Base-by-base conservation (phyloP, 2,888 invertebrate genomes). In the Protodeltote pygarga region DNA sequence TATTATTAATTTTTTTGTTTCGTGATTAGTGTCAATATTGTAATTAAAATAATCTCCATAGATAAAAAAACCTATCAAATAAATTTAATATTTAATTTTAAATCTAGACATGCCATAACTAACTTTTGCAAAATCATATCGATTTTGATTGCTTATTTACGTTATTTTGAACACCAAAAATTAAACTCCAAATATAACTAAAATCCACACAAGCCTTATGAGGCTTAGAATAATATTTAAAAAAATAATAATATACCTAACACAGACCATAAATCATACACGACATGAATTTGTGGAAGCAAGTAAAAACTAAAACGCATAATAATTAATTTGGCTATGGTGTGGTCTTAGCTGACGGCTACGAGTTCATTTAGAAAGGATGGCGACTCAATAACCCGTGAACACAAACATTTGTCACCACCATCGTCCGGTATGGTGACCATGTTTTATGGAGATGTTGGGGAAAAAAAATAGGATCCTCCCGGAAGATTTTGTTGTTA, bases 331-430 rank as follows among this genome's bases (percentile, higher is more conserved):
- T 73, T 71, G 55, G 79, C 72, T 72, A 83, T 81, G 80, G 87
- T 85, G 85, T 87, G 87, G 88, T 87, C 86, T 73, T 63, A 71
- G 63, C 48, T 67, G 71, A 76, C 72, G 51, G 67, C 63, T 77
- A 81, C 75, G 65, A 73, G 82, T 81, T 82, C 82, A 84, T 85
- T 74, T 68, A 55, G 70, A 64, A 64, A 73, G 83, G 81, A 83
- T 80, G 83, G 75, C 64, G 69, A 54, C 68, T 74, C 87, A 89
- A 90, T 87, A 86, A 85, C 70, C 77, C 90, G 89, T 88, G 89
- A 87, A 89, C 86, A 76, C 57, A 63, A 64, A 54, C 87, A 88
- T 92, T 90, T 88, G 85, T 91, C 90, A 89, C 69, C 64, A 79
- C 75, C n/a, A 80, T 79, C 87, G 80, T 89, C 89, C 86, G 83